A percentile compares a stretch with the other conserved stretches of the same genome.
Conservation (phyloP, 1,140 invertebrate genomes). For the Drosophila truncata region DNA sequence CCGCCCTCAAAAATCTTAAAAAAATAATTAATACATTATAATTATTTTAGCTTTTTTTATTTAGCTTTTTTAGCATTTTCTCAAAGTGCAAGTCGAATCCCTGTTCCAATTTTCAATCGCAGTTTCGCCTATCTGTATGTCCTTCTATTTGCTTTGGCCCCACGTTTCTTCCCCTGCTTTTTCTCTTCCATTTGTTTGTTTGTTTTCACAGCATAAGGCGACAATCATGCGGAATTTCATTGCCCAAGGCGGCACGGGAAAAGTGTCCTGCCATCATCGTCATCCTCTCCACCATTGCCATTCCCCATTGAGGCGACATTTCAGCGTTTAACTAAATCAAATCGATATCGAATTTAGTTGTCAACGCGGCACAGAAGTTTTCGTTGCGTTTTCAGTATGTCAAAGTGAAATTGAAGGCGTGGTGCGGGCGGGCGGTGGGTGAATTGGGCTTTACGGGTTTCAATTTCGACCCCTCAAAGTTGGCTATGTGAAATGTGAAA, state of each 20-base stretch:
- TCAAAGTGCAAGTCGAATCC: slow-evolving; percentile 1
- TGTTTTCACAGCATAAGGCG: slow-evolving; percentile 78
- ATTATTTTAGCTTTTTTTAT: background rate
- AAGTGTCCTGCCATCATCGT: slow-evolving; percentile 27
- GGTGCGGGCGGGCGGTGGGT: slow-evolving; percentile 5
- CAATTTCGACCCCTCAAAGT: slow-evolving; percentile 64
- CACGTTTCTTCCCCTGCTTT: too few species aligned
- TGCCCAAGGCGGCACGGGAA: slow-evolving; percentile 39
- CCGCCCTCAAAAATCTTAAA: background rate
- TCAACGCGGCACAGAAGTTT: slow-evolving; percentile 68
- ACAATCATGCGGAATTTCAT: slow-evolving; percentile 73
- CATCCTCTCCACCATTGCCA: background rate
- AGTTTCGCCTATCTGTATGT: slow-evolving; percentile 55
- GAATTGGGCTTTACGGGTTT: slow-evolving; percentile 57
- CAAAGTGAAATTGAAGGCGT: slow-evolving; percentile 41
- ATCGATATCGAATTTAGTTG: slow-evolving; percentile 82
- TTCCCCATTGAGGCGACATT: slow-evolving; percentile 45
- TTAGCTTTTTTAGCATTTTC: background rate
- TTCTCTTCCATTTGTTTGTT: slow-evolving; percentile 58
- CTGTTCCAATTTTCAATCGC: slow-evolving; percentile 39
- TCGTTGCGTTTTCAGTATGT: slow-evolving; percentile 59
- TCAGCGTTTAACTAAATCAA: slow-evolving; percentile 79
- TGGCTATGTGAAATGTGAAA: slow-evolving; percentile 70
- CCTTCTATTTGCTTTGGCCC: slow-evolving; percentile 51
- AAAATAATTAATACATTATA: background rate